Evolutionary conservation across 1,140 invertebrate genomes (phyloP).

Genomic region (Lasioglossum baleicum): DNA sequence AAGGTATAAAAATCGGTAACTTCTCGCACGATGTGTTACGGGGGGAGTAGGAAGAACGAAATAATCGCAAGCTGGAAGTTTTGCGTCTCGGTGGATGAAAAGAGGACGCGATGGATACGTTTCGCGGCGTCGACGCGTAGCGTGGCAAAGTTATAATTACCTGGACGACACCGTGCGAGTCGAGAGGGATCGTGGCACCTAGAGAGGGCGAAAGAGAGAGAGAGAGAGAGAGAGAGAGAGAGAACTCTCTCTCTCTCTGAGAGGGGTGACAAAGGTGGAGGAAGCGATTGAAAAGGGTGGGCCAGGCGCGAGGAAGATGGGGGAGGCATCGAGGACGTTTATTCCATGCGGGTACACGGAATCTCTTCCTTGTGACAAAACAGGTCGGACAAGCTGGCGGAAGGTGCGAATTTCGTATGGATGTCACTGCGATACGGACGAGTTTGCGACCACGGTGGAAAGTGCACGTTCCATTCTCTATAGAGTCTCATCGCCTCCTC

Average conservation of each 20-base stretch:
- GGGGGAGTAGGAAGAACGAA: conserved; percentile 27
- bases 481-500: neutral
- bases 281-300: conserved; percentile 52
- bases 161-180: conserved; percentile 22
- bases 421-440: conserved; percentile 59
- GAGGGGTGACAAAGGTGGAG: neutral
- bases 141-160: conserved; percentile 45
- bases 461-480: conserved; percentile 53
- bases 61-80: conserved; percentile 31
- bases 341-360: conserved; percentile 57
- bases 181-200: neutral
- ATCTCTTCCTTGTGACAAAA: conserved; percentile 66
- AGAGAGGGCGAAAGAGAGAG: neutral
- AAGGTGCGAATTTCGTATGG: conserved; percentile 64
- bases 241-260: neutral
- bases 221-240: neutral
- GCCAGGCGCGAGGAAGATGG: conserved; percentile 2
- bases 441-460: conserved; percentile 67
- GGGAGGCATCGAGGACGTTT: conserved; percentile 40
- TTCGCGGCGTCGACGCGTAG: conserved; percentile 17
- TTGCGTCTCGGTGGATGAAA: conserved; percentile 13
- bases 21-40: no score
- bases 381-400: conserved; percentile 60
- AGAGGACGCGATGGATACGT: conserved; percentile 28
- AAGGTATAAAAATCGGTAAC: no score